Base-by-base conservation (phyloP, 2,797 vertebrate genomes). In the Coracias cyanogaster region DNA sequence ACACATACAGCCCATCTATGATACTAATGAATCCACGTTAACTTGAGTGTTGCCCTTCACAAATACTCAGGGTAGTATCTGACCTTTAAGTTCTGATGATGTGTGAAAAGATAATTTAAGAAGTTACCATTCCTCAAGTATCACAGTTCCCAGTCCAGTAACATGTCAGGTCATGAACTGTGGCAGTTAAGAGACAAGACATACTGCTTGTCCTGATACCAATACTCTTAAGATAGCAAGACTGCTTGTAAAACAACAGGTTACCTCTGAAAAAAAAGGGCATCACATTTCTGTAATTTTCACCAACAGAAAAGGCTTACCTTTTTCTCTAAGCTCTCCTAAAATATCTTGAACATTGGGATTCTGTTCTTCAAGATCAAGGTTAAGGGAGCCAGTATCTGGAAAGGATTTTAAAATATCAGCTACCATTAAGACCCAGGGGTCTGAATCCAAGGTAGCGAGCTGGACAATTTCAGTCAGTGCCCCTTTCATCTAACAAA, bases 341-440 rank as follows among this genome's bases (percentile, higher is more conserved):
- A 99, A 98, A 96, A 99, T 99, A 93, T 99, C 99, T 97, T 99
- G 99, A 79, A 99, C 99, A 55, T 99, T 99, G 84, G 99, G 99
- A 96, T 99, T 99, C 98, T 99, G 99, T 92, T 99, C 99, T 97
- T 99, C 99, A 80, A 99, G 98, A 94, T 99, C 99, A 93, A 99
- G 98, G 95, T 99, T 99, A 85, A 99, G 98, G 24, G 99, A 99
- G 51, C 99, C 99, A 1, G 99, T 99, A 97, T 99, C 99, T 25
- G 99, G 99, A 96, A 99, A 99, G 92, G 99, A 99, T 98, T 99
- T 99, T 62, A 99, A 98, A 96, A 99, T 99, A 97, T 99, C 99
- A 8, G 99, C 99, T 41, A 99, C 99, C 99, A 99, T 99, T 96
- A 99, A 98, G 92, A 99, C 99, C 99, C 99, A 99, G 77, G 99